A percentile compares a stretch with the other conserved stretches of the same genome.
These are phyloP conservation scores for Bagarius yarrelli DNA, from an alignment of 2,113 vertebrate species.

Conservation along the genomic window DNA sequence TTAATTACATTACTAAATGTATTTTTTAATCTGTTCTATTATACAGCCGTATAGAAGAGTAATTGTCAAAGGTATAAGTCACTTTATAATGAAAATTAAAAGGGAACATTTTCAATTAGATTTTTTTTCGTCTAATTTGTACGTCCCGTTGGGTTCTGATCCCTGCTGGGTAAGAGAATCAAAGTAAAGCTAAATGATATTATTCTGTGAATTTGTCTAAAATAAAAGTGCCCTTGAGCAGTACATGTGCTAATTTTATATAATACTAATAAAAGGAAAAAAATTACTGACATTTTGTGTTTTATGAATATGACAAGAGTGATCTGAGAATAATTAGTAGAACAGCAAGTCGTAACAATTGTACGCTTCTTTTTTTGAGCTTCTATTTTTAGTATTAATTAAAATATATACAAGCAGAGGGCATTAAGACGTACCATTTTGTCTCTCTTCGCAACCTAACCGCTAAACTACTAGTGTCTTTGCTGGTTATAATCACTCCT, in stretches of 20 bases:
- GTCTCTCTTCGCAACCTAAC: background rate
- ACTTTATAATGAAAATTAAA: background rate
- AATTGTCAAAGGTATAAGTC: background rate
- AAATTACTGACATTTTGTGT: conserved; percentile 13
- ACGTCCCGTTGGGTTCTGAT: background rate
- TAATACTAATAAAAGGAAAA: background rate
- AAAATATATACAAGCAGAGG: background rate
- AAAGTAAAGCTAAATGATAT: conserved; percentile 24
- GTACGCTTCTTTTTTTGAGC: background rate
- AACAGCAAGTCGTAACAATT: background rate
- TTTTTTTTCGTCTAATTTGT: conserved; percentile 8
- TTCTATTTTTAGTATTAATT: background rate
- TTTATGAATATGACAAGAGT: background rate
- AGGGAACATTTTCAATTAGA: background rate
- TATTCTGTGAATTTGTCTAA: conserved; percentile 11
- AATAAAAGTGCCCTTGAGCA: conserved; percentile 31
- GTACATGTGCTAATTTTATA: conserved; percentile 35
- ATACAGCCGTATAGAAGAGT: background rate
- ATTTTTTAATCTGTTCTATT: background rate
- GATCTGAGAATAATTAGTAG: background rate
- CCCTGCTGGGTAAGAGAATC: conserved; percentile 40
- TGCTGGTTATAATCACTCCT: background rate
- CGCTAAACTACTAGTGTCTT: background rate
- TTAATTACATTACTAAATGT: background rate
- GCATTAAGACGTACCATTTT: background rate